A percentile compares a stretch with the other conserved stretches of the same genome.
These are phyloP conservation scores for Meiosimyza platycephala DNA, from an alignment of 2,888 invertebrate genomes.

Conservation along the genomic window DNA sequence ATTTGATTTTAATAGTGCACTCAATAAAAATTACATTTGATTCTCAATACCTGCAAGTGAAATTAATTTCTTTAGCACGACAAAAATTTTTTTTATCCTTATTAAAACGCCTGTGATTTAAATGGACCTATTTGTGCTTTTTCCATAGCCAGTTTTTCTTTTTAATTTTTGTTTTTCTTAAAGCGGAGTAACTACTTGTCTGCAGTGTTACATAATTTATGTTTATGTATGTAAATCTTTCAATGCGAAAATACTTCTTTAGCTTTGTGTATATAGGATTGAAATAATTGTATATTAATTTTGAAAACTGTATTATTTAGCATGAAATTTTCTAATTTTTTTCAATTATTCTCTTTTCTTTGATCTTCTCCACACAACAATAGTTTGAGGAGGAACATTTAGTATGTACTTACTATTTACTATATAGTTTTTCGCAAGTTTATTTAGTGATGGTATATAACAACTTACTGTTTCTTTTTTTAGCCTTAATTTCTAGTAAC, in stretches of 20 bases:
- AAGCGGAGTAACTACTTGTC: background rate
- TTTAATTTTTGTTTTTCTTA: no score
- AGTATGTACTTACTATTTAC: constrained; percentile 44
- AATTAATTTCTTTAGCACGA: no score
- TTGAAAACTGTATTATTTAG: constrained; percentile 26
- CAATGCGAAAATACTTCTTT: constrained; percentile 44
- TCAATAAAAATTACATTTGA: no score
- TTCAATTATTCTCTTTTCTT: constrained; percentile 42
- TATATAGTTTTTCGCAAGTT: constrained; percentile 48
- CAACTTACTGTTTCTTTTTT: no score
- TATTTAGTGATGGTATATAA: constrained; percentile 40
- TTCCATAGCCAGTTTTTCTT: background rate
- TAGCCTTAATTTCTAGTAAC: constrained; percentile 59
- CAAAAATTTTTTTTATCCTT: no score
- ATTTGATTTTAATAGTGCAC: no score
- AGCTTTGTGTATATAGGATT: constrained; percentile 34
- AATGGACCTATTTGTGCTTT: constrained; percentile 6
- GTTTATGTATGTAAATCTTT: constrained; percentile 29
- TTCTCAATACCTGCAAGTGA: no score
- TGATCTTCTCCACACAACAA: constrained; percentile 45
- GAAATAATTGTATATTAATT: constrained; percentile 31
- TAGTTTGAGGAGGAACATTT: constrained; percentile 45
- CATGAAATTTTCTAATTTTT: constrained; percentile 22
- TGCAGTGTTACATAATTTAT: constrained; percentile 28
- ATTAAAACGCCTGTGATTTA: no score